These are phyloP conservation scores for Hydropsyche betteni DNA, from an alignment of 2,888 invertebrate species.

Conservation along the genomic window DNA sequence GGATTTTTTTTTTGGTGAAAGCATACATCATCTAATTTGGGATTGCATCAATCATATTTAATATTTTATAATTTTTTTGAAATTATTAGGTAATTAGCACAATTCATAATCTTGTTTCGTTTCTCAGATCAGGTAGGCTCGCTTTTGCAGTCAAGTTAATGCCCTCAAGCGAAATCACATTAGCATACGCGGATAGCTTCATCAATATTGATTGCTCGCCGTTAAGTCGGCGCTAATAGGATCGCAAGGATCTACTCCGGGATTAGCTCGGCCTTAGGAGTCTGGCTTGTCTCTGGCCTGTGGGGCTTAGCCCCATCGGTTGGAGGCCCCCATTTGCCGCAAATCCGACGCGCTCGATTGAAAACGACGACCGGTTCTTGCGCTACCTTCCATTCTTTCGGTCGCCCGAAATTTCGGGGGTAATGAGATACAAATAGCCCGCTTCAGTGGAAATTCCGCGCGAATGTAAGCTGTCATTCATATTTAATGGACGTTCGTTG, in stretches of 20 bases:
- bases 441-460: slow-evolving; percentile 32
- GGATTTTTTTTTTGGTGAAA: too few species aligned
- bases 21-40: too few species aligned
- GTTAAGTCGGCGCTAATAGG: slow-evolving; percentile 48
- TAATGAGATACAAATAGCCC: slow-evolving; percentile 34
- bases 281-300: slow-evolving; percentile 43
- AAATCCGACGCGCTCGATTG: slow-evolving; percentile 10
- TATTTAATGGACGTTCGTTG: slow-evolving; percentile 41
- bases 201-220: slow-evolving; percentile 49
- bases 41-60: too few species aligned
- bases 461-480: slow-evolving; percentile 42
- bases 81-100: too few species aligned
- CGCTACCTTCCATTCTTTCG: too few species aligned
- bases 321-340: not conserved
- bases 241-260: slow-evolving; percentile 42
- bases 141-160: not conserved
- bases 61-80: too few species aligned
- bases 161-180: slow-evolving; percentile 22
- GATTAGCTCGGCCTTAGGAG: slow-evolving; percentile 48
- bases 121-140: too few species aligned
- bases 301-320: slow-evolving; percentile 28
- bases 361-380: too few species aligned
- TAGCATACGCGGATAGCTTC: slow-evolving; percentile 44
- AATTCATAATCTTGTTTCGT: too few species aligned
- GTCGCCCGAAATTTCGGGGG: too few species aligned